Base-by-base conservation (phyloP, 2,113 vertebrate genomes). In the Hymenochirus boettgeri region DNA sequence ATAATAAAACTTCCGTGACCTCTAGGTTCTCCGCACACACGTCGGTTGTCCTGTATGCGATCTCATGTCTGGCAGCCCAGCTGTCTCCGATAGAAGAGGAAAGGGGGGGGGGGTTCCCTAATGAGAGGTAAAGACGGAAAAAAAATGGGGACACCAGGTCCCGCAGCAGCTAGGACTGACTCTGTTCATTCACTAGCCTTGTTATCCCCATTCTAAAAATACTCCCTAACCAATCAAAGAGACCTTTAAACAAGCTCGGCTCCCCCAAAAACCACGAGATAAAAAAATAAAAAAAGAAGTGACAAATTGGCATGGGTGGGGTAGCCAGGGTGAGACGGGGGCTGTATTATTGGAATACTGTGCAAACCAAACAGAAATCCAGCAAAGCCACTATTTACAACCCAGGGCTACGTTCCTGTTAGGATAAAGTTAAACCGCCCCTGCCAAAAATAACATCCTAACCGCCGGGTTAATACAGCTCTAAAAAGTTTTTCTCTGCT, bases 211-310 rank as follows among this genome's bases (percentile, higher is more conserved):
- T 85, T 85, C 79, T 85, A 87, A 89, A 89, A 89, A 88, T 89
- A 89, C 85, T 86, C 85, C 81, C 81, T 82, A 85, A 83, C 85
- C 79, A 83, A 85, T 89, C 83, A 89, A 89, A 89, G 87, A 77
- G 82, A 81, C 82, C 85, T 86, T 88, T 88, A 67, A 51, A 67
- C 45, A 37, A 51, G 46, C 55, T 25, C 48, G 33, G 64, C 64
- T 67, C 55, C 64, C 64, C 55, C 46, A 67, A 58, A 72, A 67
- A 67, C 64, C 64, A 59, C 64, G 48, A 46, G 46, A 67, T 67
- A 67, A 33, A 52, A 65, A 65, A n/a, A n/a, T n/a, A n/a, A n/a
- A n/a, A 48, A 48, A 47, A 67, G 59, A 67, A 51, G 64, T 67
- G 64, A 59, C 64, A 67, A 67, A 58, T 65, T 57, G 57, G 54